These are phyloP conservation scores for Glossosoma conforme DNA, from an alignment of 1,140 invertebrate genomes.

Conservation along the genomic window DNA sequence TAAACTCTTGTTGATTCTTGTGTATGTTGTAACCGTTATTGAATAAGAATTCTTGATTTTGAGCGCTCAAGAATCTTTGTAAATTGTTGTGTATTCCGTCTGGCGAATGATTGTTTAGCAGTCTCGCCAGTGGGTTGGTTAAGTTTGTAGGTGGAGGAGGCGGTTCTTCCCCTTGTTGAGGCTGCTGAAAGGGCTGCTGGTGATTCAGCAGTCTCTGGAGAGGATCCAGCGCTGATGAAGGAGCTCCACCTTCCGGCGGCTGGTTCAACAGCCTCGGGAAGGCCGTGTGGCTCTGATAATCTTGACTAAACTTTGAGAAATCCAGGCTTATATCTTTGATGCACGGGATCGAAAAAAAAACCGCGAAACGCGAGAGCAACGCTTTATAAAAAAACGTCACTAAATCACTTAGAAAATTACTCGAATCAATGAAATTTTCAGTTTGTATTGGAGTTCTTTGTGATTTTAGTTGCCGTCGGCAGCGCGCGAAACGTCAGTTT, in stretches of 20 bases:
- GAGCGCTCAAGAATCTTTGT: conserved; percentile 3
- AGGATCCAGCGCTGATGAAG: conserved; percentile 11
- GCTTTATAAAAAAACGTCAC: too few relatives aligned
- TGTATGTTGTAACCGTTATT: too few relatives aligned
- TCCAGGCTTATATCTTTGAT: conserved; percentile 32
- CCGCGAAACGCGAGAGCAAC: too few relatives aligned
- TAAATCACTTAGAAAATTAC: too few relatives aligned
- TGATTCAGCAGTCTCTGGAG: conserved; percentile 14
- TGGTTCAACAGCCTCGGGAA: conserved; percentile 30
- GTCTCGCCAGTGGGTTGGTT: conserved; percentile 19
- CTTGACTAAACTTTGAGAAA: conserved; percentile 32
- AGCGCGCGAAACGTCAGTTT: too few relatives aligned
- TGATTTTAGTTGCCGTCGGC: too few relatives aligned
- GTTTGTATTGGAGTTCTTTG: too few relatives aligned
- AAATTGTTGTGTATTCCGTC: conserved; percentile 1
- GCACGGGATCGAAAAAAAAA: too few relatives aligned
- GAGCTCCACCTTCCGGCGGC: conserved; percentile 22
- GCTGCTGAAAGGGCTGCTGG: conserved; percentile 9
- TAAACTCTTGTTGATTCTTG: not conserved
- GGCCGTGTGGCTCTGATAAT: conserved; percentile 30
- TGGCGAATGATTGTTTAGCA: conserved; percentile 20
- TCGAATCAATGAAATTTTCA: too few relatives aligned
- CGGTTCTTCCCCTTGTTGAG: conserved; percentile 1
- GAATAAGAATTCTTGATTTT: not conserved
- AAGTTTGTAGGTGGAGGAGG: conserved; percentile 14